Base-by-base conservation (phyloP, 2,113 vertebrate species). In the Oncorhynchus mykiss region DNA sequence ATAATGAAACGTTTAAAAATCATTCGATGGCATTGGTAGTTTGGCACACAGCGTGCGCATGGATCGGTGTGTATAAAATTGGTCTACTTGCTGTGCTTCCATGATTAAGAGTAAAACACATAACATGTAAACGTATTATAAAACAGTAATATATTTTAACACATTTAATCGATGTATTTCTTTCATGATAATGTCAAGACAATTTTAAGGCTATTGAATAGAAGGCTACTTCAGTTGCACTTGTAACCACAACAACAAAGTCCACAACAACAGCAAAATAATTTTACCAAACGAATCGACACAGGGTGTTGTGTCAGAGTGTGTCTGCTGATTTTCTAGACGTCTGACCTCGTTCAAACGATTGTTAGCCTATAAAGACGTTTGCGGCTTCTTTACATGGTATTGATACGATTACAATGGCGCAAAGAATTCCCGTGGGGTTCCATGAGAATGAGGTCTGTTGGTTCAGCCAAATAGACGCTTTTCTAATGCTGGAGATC, bases 371-470 rank as follows among this genome's bases (percentile, higher is more conserved):
- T 54, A 24, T 70, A 34, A 62, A 71, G 67, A 71, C 54, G 34
- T 76, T 3, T n/a, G 18, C 1, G 68, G 60, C 67, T 75, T 54
- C 54, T 62, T 70, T 76, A 70, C 31, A 34, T 3, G 57, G 34
- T 71, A 76, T 76, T 70, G 68, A 71, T 76, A 70, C 34, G 75
- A 3, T n/a, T 64, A 71, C 75, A 76, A 76, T 49, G 25, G 75
- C 68, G 45, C 31, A 49, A 34, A 64, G 57, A 76, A 62, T 76
- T 25, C 64, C 75, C 49, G 62, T 76, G 70, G 75, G 49, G 64
- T n/a, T 64, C 57, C 66, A 9, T 48, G 75, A 76, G 75, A 76
- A 76, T 70, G 70, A 70, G 75, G 54, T 76, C 54, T 76, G 68
- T 71, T 76, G 59, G 75, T 70, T 76, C 70, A 67, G 68, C 68